Evolutionary conservation across 2,113 vertebrate genomes (phyloP).

Genomic region (Calyptomena viridis): DNA sequence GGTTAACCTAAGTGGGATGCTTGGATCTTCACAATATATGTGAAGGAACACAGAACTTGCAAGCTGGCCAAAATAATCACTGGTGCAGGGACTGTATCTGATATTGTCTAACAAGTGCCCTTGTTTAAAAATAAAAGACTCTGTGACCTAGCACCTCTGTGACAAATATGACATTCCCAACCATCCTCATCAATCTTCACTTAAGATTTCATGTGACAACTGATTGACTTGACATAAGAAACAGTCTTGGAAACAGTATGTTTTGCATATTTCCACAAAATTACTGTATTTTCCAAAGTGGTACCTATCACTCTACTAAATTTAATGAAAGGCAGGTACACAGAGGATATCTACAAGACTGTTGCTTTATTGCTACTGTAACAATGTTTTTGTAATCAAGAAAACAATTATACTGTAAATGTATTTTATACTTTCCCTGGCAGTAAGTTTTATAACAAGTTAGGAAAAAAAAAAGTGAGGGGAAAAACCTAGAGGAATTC

Average conservation of each 20-base stretch:
- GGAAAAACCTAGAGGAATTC: background rate
- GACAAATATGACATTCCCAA: background rate
- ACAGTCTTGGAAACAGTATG: background rate
- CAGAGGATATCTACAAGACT: constrained; percentile 37
- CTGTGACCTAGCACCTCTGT: background rate
- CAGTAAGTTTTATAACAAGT: constrained; percentile 15
- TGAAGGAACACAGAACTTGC: background rate
- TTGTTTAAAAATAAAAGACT: background rate
- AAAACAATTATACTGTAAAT: constrained; percentile 19
- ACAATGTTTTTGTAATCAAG: constrained; percentile 36
- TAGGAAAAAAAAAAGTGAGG: background rate
- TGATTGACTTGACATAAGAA: background rate
- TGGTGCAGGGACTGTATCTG: background rate
- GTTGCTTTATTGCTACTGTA: background rate
- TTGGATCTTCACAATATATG: background rate
- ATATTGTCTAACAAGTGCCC: background rate
- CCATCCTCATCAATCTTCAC: background rate
- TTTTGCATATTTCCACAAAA: background rate
- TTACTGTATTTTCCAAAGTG: background rate
- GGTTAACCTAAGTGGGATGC: background rate
- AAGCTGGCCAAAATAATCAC: background rate
- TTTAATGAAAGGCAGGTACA: constrained; percentile 37
- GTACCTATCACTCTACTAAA: constrained; percentile 22
- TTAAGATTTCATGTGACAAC: constrained; percentile 31
- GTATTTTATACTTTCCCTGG: constrained; percentile 18